Base-by-base conservation (phyloP, 2,113 vertebrate species). In the Ictalurus punctatus region DNA sequence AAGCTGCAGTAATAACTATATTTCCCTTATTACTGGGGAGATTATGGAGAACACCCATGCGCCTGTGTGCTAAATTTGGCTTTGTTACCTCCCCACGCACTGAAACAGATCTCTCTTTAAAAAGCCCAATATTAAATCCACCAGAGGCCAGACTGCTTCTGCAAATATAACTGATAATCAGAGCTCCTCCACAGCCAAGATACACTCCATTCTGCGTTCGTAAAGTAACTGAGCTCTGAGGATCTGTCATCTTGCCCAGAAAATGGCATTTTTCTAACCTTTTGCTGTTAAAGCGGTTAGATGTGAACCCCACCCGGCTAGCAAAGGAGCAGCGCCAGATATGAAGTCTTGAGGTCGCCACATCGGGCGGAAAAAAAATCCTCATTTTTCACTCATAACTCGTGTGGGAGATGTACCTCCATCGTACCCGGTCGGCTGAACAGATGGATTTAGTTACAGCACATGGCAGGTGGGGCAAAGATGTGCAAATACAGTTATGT, bases 151-250 rank as follows among this genome's bases (percentile, higher is more conserved):
- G 90, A 94, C 92, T 92, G 92, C 93, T 94, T 95, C 92, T 92
- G 92, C 93, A 96, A 95, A 95, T 93, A 94, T 91, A 95, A 95
- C 94, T 92, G 89, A 93, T 94, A 95, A 95, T 95, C 93, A 94
- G 93, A 6, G 93, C 90, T 92, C 93, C 40, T 21, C 83, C 59
- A 84, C 89, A 87, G 94, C 94, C 93, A 95, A 95, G 86, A 94
- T 90, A 95, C 92, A 95, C 94, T 94, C 87, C 56, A 0, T 56
- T 83, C 84, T 9, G 40, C 90, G 92, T 93, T 94, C 91, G 90
- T 89, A 76, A 44, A 91, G 89, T 54, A 71, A 89, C 59, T 89
- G 71, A 73, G 21, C 90, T 90, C 90, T 87, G 90, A 85, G 71
- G 61, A 30, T 82, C 86, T 89, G 92, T 93, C 90, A 90, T 85